These are phyloP conservation scores for Yponomeuta evonymella DNA, from an alignment of 2,888 invertebrate species.

Conservation along the genomic window DNA sequence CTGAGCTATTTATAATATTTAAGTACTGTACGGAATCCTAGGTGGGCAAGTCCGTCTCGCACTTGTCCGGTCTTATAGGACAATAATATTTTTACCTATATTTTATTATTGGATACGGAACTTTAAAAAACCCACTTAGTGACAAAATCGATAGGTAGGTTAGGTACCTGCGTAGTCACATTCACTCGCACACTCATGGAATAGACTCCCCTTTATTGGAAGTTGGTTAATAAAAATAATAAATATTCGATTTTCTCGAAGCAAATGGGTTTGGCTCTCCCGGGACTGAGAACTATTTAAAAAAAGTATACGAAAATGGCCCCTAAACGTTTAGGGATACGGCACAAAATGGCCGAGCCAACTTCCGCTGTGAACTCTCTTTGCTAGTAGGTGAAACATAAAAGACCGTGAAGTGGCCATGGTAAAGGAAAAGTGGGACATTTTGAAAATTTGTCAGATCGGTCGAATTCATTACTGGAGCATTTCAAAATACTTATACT, in stretches of 20 bases:
- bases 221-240: neutral
- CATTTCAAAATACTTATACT: no score
- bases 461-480: no score
- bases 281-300: neutral
- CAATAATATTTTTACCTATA: no score
- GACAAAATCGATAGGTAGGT: no score
- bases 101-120: no score
- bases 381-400: neutral
- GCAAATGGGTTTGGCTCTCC: neutral
- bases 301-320: neutral
- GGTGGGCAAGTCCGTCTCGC: no score
- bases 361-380: neutral
- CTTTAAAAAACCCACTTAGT: no score
- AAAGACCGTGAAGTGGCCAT: neutral
- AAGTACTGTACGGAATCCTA: no score
- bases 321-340: neutral
- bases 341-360: neutral
- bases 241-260: neutral
- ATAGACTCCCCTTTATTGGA: neutral
- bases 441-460: neutral
- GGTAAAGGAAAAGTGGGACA: neutral
- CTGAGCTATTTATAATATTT: no score
- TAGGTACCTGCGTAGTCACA: no score
- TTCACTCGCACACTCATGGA: no score
- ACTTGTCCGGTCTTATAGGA: no score